Conservation (phyloP, 2,888 invertebrate species). For the Acholoe squamosa region DNA sequence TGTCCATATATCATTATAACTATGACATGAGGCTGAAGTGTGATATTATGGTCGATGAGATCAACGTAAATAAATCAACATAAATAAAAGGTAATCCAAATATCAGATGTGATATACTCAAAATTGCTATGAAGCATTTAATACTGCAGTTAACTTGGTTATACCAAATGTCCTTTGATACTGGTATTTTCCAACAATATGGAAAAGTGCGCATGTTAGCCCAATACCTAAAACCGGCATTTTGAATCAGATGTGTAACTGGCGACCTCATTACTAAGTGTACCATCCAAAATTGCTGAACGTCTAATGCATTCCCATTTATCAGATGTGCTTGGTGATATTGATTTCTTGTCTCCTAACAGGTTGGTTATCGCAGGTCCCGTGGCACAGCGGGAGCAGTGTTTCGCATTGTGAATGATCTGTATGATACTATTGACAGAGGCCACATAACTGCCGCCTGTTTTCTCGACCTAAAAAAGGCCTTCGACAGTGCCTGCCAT, state of each 20-base stretch:
- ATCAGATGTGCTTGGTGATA: background rate
- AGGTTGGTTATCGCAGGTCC: background rate
- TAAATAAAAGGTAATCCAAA: too few relatives aligned
- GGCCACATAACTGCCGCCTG: background rate
- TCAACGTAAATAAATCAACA: background rate
- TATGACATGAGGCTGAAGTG: too few relatives aligned
- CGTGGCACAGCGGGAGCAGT: background rate
- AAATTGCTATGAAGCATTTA: background rate
- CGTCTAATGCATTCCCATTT: background rate
- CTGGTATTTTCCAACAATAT: background rate
- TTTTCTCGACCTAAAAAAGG: background rate
- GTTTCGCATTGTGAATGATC: background rate
- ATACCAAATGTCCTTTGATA: background rate
- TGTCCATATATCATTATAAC: too few relatives aligned
- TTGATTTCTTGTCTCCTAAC: background rate
- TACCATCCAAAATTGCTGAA: background rate
- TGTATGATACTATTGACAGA: background rate
- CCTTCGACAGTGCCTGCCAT: background rate
- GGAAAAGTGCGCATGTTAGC: background rate
- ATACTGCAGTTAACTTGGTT: background rate
- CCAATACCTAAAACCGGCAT: background rate
- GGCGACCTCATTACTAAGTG: background rate
- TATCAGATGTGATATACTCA: background rate
- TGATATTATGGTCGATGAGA: background rate
- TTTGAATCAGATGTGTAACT: background rate